These are phyloP conservation scores for Ichneumoninae sp. DNA, from an alignment of 2,888 invertebrate genomes.

Conservation along the genomic window DNA sequence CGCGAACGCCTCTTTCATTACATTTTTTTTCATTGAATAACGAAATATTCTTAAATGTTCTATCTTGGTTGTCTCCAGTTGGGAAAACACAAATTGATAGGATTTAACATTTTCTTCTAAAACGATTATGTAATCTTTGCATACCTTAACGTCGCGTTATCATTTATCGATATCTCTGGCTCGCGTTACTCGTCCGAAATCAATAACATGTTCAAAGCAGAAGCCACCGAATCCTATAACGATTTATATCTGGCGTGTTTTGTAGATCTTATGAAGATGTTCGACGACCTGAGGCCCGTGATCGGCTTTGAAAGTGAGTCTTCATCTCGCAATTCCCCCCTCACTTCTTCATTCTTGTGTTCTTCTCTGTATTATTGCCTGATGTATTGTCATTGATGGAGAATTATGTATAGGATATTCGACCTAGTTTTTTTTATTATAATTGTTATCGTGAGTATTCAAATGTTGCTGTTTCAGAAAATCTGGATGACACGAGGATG, in stretches of 20 bases:
- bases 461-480: constrained; percentile 71
- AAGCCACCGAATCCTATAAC: constrained; percentile 53
- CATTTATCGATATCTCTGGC: constrained; percentile 28
- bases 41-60: background rate
- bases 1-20: background rate
- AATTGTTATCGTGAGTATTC: constrained; percentile 17
- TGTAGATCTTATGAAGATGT: constrained; percentile 79
- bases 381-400: background rate
- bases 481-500: constrained; percentile 72
- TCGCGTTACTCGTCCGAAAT: constrained; percentile 14
- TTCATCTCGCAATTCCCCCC: constrained; percentile 35
- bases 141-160: constrained; percentile 17
- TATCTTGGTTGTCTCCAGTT: background rate
- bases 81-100: background rate
- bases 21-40: background rate
- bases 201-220: background rate
- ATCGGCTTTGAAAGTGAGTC: constrained; percentile 77
- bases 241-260: constrained; percentile 63
- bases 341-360: constrained; percentile 38
- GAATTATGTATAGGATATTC: constrained; percentile 15
- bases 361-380: constrained; percentile 16
- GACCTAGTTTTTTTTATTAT: background rate
- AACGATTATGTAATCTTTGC: background rate
- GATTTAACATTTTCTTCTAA: background rate
- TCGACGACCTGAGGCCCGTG: constrained; percentile 75